Base-by-base conservation (phyloP, 1,140 invertebrate genomes). In the Pantala flavescens region DNA sequence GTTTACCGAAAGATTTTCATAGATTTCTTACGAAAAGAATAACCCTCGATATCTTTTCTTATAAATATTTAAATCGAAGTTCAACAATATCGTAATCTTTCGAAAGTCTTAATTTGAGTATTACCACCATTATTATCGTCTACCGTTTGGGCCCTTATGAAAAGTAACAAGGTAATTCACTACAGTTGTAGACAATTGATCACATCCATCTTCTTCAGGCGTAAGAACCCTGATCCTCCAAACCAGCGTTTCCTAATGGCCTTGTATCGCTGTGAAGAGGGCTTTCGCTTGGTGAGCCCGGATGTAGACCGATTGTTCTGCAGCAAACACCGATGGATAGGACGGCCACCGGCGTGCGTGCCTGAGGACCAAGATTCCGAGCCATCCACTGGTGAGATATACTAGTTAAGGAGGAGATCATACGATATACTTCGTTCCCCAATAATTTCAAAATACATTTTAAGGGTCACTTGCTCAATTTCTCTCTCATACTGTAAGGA, bases 231-330 rank as follows among this genome's bases (percentile, higher is more conserved):
- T 28, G 74, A 79, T 1, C 76, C 81, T 23, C 84, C 84, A 7
- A 77, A 82, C 78, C 86, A 87, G 78, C 79, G 84, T 43, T 88
- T 88, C 75, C 80, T 85, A n/a, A 86, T 87, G 70, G 87, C 86
- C 24, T 80, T 86, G 75, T 88, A 87, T 74, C 80, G 82, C 49
- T 88, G 88, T 77, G 77, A 82, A 19, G 82, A 85, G 16, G 85
- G 85, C 21, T 88, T 82, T 77, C 81, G 82, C 16, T 81, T 89
- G 42, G 82, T 83, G 74, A 79, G 83, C 72, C 75, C 78, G 0
- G 81, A 82, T n/a, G 81, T 79, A 73, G 83, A 85, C 75, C 83
- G 83, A 70, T 81, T 89, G 75, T 89, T 84, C 78, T 89, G 88
- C 75, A 86, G 84, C 76, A 77, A 82, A 63, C 80, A 81, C 36